Base-by-base conservation (phyloP, 2,113 vertebrate genomes). In the Polyodon spathula region DNA sequence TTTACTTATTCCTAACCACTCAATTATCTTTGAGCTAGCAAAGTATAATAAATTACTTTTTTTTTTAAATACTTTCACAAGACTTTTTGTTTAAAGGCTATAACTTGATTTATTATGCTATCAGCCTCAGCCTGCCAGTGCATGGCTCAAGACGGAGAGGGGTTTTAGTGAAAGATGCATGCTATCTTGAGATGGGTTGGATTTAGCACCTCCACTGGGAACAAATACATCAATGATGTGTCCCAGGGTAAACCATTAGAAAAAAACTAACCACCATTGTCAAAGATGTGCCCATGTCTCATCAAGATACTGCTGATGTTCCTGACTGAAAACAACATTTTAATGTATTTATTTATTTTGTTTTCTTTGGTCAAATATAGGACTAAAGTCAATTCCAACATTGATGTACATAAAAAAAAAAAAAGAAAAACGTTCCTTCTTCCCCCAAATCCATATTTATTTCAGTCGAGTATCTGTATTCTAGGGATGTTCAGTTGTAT, bases 71-170 rank as follows among this genome's bases (percentile, higher is more conserved):
- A 50, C 63, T 51, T 63, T 66, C 63, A 63, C 54, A 59, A 84
- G 78, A 79, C 80, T 82, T 80, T 71, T 80, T 60, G 76, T 82
- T 79, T 82, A 83, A 84, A 81, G 81, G 80, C 70, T 84, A 77
- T 83, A 78, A 68, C 73, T 79, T 89, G 88, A 92, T 89, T 90
- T 84, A 88, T 86, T 86, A 83, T 76, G 71, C 78, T 90, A 84
- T 86, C 84, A 83, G 78, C 78, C 83, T 70, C 76, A 71, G 76
- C 69, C 78, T 59, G 65, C 74, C 79, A 84, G 69, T 65, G 68
- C 74, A 81, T 84, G 85, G 83, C 83, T 85, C 81, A 66, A 72
- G 68, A 42, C 51, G 63, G 59, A 63, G 61, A 55, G 65, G 78
- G 73, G 76, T 82, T 86, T 83, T 76, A 81, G 76, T 77, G 73